Conservation (phyloP, 1,140 invertebrate species). For the Daktulosphaira vitifoliae region DNA sequence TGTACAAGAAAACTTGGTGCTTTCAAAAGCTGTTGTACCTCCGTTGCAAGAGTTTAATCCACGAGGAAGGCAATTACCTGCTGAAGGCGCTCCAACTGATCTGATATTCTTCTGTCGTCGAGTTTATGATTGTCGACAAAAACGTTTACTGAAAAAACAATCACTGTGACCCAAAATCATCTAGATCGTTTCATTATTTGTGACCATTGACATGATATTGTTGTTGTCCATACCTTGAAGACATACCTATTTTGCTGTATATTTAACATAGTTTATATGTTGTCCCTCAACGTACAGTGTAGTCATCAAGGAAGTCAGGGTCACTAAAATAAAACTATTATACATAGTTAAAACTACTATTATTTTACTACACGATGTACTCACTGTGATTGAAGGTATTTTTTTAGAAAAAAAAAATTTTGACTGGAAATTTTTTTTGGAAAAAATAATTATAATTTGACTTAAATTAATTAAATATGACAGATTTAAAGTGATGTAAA, state of each 20-base stretch:
- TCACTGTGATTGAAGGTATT: conserved; percentile 1
- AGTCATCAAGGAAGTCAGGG: background rate
- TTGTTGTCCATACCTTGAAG: too few species aligned
- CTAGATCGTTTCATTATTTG: too few species aligned
- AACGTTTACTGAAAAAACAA: conserved; percentile 60
- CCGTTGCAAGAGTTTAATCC: conserved; percentile 47
- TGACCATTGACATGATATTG: too few species aligned
- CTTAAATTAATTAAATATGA: background rate
- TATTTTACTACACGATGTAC: background rate
- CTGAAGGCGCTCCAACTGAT: conserved; percentile 66
- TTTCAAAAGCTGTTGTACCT: conserved; percentile 52
- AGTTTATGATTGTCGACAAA: conserved; percentile 88
- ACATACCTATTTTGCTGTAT: too few species aligned
- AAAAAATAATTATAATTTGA: background rate
- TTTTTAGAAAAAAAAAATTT: conserved; percentile 1
- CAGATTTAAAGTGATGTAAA: background rate
- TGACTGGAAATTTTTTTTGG: background rate
- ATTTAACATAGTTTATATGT: background rate
- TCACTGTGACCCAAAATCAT: conserved; percentile 13
- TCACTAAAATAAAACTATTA: background rate
- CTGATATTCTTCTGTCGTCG: conserved; percentile 88
- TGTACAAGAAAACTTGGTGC: conserved; percentile 53
- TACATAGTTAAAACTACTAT: background rate
- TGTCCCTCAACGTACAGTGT: background rate
- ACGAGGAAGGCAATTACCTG: conserved; percentile 51